A percentile compares a stretch with the other conserved stretches of the same genome.
phyloP scores from a whole-genome alignment of 2,888 invertebrate genomes.

The Helicoverpa assulta region DNA sequence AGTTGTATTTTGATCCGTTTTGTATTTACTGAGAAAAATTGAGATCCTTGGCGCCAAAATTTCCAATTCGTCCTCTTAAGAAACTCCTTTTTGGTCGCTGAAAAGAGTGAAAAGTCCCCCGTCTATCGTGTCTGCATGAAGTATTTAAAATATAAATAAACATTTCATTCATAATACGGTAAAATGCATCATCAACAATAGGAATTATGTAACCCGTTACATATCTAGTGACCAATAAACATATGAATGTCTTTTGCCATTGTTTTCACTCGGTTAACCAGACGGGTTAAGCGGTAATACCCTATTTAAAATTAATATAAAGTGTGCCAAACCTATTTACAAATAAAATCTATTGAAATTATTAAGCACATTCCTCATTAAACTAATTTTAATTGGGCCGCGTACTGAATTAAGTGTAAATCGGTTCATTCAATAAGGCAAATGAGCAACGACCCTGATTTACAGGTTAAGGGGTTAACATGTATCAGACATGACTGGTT shows the following conservation, averaged over 20 bases:
- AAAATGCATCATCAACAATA: too few species aligned
- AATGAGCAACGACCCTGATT: background rate
- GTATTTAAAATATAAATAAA: too few species aligned
- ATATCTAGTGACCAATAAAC: too few species aligned
- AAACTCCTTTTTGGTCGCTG: too few species aligned
- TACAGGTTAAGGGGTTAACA: background rate
- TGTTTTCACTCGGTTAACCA: background rate
- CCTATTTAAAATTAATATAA: slow-evolving; percentile 16
- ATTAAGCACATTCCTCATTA: slow-evolving; percentile 4
- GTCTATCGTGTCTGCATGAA: too few species aligned
- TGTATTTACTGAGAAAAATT: too few species aligned
- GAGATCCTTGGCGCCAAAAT: too few species aligned
- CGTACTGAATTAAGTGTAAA: background rate
- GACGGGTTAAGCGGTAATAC: background rate
- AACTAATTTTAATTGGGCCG: background rate
- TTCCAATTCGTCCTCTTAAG: too few species aligned
- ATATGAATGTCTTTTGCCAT: background rate
- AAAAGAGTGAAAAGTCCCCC: too few species aligned
- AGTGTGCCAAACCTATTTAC: slow-evolving; percentile 10
- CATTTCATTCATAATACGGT: too few species aligned
- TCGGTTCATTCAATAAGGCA: background rate
- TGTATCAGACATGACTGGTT: background rate
- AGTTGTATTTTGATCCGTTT: too few species aligned
- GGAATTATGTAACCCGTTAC: too few species aligned
- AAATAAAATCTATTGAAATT: slow-evolving; percentile 22